These are phyloP conservation scores for human (Homo sapiens) DNA, from an alignment of 2,113 vertebrate species.

Conservation along the genomic window DNA sequence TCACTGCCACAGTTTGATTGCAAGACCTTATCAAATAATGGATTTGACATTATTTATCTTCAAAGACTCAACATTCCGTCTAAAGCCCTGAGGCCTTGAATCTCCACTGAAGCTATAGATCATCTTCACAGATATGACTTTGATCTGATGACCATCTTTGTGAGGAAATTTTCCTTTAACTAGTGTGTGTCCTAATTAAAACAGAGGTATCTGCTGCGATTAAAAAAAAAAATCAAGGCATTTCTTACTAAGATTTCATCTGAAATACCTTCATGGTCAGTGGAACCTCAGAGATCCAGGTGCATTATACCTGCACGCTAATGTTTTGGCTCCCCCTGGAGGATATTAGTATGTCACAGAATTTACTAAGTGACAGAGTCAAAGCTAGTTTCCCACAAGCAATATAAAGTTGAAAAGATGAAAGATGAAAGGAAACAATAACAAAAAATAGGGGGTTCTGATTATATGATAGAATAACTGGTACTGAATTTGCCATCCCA, in stretches of 20 bases:
- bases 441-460: not conserved
- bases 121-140: not conserved
- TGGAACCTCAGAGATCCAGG: not conserved
- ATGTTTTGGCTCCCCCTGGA: conserved; percentile 53
- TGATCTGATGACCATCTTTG: not conserved
- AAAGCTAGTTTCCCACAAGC: not conserved
- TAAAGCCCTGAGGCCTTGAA: not conserved
- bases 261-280: not conserved
- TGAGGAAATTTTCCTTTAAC: not conserved
- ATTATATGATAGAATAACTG: not conserved
- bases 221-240: not conserved
- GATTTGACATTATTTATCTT: not conserved
- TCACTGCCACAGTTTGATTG: not conserved
- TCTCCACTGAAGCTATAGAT: not conserved
- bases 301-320: not conserved
- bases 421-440: not conserved
- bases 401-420: not conserved
- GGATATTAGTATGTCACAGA: not conserved
- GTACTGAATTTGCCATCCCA: not conserved
- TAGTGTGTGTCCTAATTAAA: not conserved
- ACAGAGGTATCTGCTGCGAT: not conserved
- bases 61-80: not conserved
- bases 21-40: not conserved
- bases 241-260: not conserved
- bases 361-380: not conserved